Percentiles rank a stretch among this genome's conserved stretches.
These are phyloP conservation scores for Chinchilla lanigera DNA, from an alignment of 2,113 vertebrate genomes.

Conservation along the genomic window DNA sequence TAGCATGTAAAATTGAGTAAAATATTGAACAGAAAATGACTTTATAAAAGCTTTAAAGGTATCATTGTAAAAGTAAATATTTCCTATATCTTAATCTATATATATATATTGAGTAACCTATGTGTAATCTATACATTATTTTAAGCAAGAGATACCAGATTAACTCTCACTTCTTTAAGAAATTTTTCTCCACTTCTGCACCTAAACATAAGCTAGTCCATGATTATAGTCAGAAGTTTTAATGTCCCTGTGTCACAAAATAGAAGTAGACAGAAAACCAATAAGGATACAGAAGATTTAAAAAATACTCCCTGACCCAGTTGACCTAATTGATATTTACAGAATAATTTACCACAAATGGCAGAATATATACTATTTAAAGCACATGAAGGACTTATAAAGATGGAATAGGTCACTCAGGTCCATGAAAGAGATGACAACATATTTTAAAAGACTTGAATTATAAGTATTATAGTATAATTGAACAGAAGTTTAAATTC, in stretches of 20 bases:
- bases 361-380: not conserved
- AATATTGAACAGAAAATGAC: not conserved
- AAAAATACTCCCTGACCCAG: not conserved
- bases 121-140: not conserved
- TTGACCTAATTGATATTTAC: not conserved
- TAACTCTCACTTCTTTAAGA: not conserved
- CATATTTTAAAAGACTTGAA: not conserved
- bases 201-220: not conserved
- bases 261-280: not conserved
- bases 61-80: not conserved
- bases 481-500: not conserved
- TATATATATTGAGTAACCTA: not conserved
- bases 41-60: not conserved
- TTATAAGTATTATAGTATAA: not conserved
- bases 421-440: not conserved
- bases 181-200: not conserved
- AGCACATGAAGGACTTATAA: not conserved
- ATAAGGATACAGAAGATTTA: not conserved
- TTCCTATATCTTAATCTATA: not conserved
- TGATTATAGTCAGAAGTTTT: not conserved
- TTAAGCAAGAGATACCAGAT: not conserved
- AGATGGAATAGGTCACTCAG: not conserved
- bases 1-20: not conserved
- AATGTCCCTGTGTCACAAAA: not conserved
- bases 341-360: not conserved